Evolutionary conservation across 1,140 invertebrate genomes (phyloP), one percentile per base, ranked within the genome.

Genomic region (Globodera ellingtonae): DNA sequence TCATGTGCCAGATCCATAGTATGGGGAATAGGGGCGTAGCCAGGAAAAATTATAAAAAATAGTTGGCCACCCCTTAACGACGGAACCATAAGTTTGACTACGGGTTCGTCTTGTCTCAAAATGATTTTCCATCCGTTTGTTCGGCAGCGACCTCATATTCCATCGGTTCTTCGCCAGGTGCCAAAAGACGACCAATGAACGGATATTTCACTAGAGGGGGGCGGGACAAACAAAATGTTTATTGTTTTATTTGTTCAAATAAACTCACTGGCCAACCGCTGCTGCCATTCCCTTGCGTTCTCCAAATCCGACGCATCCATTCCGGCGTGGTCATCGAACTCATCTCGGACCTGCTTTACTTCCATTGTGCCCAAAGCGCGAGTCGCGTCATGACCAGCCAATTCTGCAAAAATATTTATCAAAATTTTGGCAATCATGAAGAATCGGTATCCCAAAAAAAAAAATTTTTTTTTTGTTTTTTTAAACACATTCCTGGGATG

Each of bases 301-400:
- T 84, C 77, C 7, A 85, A 8, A 59, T 85, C 85, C 10, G 35
- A 56, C 9, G 47, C 44, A 6, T 82, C 79, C 52, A 87, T 75
- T 21, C 47, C 83, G 13, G 78, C 78, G 56, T 69, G 50, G 56
- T 85, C 84, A 65, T 85, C 85, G 18, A 80, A 82, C n/a, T 79
- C 84, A 35, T 85, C 79, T 35, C 79, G 82, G 9, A 85, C 83
- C 2, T 56, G 56, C 65, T 84, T 87, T 10, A 79, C n/a, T 69
- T 85, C 78, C 70, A 85, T 80, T 8, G 74, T 80, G 35, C 69
- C 84, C 6, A 85, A 56, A 4, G 84, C 85, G 0, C 85, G 73
- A 15, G 84, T 85, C 47, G 82, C 84, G 69, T 85, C 84, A 65
- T 85, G 85, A 18, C 84, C 84, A 62, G 84, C 84, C n/a, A 84